These are phyloP conservation scores for Epirrhoe tristata DNA, from an alignment of 2,888 invertebrate genomes.

Conservation along the genomic window DNA sequence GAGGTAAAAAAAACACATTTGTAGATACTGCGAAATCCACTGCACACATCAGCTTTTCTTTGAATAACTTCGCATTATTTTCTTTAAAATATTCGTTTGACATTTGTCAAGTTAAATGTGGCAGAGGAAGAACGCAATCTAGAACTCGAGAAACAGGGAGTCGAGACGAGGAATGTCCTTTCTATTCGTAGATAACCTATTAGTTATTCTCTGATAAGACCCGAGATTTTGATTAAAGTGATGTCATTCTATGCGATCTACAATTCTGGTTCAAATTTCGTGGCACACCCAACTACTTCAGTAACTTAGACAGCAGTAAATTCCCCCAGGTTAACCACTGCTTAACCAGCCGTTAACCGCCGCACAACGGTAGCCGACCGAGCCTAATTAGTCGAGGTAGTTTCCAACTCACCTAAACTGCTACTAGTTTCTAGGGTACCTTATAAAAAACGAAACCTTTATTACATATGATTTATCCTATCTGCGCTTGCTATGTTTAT, in stretches of 20 bases:
- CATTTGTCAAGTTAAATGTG: too few species aligned
- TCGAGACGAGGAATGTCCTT: too few species aligned
- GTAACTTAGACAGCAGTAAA: conserved; percentile 30
- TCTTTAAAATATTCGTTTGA: too few species aligned
- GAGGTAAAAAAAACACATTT: too few species aligned
- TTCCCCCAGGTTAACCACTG: conserved; percentile 34
- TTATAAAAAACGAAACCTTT: neutral
- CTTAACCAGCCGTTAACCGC: conserved; percentile 46
- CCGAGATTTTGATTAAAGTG: neutral
- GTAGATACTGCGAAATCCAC: too few species aligned
- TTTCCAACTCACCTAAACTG: conserved; percentile 54
- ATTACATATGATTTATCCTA: neutral
- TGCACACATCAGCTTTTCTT: too few species aligned
- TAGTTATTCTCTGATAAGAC: too few species aligned
- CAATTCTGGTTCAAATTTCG: neutral
- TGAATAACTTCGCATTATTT: too few species aligned
- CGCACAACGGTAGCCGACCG: conserved; percentile 44
- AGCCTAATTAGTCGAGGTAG: conserved; percentile 59
- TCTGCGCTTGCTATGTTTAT: too few species aligned
- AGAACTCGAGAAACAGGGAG: too few species aligned
- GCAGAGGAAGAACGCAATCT: too few species aligned
- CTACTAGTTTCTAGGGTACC: conserved; percentile 17
- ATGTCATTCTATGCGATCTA: neutral
- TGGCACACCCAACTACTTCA: conserved; percentile 14
- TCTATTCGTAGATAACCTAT: too few species aligned